These are phyloP conservation scores for Pemphredon lugubris DNA, from an alignment of 2,888 invertebrate species.

Conservation along the genomic window DNA sequence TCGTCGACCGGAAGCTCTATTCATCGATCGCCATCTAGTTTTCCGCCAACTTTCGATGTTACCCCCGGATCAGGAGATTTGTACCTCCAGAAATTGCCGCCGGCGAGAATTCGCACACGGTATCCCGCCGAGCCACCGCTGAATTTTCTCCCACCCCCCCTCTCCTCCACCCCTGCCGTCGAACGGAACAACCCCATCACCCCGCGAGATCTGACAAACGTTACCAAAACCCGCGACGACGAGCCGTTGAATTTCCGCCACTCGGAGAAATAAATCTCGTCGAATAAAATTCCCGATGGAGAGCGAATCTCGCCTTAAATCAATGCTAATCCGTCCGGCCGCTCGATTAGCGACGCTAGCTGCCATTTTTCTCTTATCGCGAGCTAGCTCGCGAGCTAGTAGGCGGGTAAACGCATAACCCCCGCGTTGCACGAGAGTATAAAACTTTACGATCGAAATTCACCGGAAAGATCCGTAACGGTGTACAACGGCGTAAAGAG, in stretches of 20 bases:
- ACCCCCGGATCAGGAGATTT: slow-evolving; percentile 20
- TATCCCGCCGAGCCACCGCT: no score
- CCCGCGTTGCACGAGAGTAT: not conserved
- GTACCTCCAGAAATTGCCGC: no score
- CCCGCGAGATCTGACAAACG: no score
- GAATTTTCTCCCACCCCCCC: no score
- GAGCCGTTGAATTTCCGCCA: no score
- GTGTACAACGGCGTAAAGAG: slow-evolving; percentile 8
- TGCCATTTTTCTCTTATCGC: slow-evolving; percentile 17
- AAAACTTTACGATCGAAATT: slow-evolving; percentile 46
- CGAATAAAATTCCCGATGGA: no score
- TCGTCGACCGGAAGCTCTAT: slow-evolving; percentile 25
- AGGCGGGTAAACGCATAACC: slow-evolving; percentile 17
- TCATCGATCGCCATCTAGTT: slow-evolving; percentile 33
- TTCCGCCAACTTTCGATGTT: not conserved
- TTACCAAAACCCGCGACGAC: no score
- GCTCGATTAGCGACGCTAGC: slow-evolving; percentile 27
- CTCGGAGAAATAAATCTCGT: no score
- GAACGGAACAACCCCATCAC: no score
- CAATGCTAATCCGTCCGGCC: not conserved
- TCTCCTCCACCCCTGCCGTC: no score
- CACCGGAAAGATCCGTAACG: slow-evolving; percentile 2
- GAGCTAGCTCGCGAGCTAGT: not conserved
- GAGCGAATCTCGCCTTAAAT: no score
- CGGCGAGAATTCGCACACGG: no score